Evolutionary conservation across 2,888 invertebrate genomes (phyloP).

Genomic region (Tachina fera): DNA sequence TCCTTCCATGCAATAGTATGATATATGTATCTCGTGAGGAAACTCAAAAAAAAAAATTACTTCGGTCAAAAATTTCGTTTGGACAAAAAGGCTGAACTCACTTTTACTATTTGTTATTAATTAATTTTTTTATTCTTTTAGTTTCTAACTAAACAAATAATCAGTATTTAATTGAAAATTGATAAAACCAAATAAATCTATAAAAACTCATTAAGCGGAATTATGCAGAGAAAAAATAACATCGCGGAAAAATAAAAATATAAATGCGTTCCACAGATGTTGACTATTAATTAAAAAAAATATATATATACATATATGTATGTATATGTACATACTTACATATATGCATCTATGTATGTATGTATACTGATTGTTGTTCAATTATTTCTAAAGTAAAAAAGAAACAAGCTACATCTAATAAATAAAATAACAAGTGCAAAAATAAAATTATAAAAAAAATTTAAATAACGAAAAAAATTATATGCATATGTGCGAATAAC

Average conservation of each 20-base stretch:
- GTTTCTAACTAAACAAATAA: slow-evolving; percentile 20
- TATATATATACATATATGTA: too few species aligned
- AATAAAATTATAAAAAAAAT: slow-evolving; percentile 33
- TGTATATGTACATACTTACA: too few species aligned
- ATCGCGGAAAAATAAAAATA: slow-evolving; percentile 12
- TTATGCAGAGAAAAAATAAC: not conserved
- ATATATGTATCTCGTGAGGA: too few species aligned
- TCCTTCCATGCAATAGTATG: too few species aligned
- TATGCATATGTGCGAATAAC: slow-evolving; percentile 15
- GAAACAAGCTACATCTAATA: slow-evolving; percentile 34
- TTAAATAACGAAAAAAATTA: slow-evolving; percentile 8
- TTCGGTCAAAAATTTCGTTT: too few species aligned
- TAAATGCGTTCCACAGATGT: slow-evolving; percentile 36
- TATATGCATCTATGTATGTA: not conserved
- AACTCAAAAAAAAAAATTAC: too few species aligned
- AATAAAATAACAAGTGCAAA: slow-evolving; percentile 51
- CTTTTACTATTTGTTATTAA: too few species aligned
- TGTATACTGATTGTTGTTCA: slow-evolving; percentile 36
- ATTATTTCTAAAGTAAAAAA: slow-evolving; percentile 18
- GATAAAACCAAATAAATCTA: slow-evolving; percentile 11
- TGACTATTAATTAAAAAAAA: slow-evolving; percentile 3
- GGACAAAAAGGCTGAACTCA: too few species aligned
- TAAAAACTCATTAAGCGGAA: not conserved
- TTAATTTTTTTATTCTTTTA: slow-evolving; percentile 8
- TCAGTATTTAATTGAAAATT: not conserved